A percentile compares a stretch with the other conserved stretches of the same genome.
These are phyloP conservation scores for Morone chrysops DNA, from an alignment of 2,113 vertebrate genomes.

Conservation along the genomic window DNA sequence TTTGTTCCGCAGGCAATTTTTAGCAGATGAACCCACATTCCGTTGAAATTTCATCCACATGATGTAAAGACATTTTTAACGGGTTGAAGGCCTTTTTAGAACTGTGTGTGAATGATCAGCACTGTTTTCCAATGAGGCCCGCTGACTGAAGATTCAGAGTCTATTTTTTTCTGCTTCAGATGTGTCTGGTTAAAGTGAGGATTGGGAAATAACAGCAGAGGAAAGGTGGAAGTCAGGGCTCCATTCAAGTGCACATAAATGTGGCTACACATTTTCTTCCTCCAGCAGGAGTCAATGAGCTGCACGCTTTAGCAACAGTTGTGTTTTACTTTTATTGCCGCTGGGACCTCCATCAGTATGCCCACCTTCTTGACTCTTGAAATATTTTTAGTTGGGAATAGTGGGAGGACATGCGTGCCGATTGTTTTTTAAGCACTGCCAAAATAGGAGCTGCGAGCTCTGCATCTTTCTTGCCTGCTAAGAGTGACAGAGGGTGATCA, in stretches of 20 bases:
- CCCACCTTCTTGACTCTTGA: constrained; percentile 32
- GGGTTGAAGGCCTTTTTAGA: background rate
- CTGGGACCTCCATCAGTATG: constrained; percentile 10
- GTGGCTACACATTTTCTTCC: background rate
- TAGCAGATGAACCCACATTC: background rate
- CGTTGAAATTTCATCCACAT: constrained; percentile 18
- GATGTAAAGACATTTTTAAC: constrained; percentile 15
- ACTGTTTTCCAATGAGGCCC: constrained; percentile 33
- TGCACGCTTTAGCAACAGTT: background rate
- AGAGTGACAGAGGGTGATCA: constrained; percentile 27
- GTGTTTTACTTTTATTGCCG: background rate
- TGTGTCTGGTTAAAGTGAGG: background rate
- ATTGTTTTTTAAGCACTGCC: constrained; percentile 25
- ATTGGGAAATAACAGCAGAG: background rate
- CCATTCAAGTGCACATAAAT: constrained; percentile 14
- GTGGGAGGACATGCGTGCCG: background rate
- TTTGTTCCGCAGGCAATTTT: background rate
- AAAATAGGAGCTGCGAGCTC: constrained; percentile 36
- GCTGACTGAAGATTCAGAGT: background rate
- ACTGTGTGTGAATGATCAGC: background rate
- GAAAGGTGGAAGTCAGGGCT: background rate
- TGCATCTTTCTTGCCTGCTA: background rate
- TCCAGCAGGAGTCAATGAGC: constrained; percentile 17
- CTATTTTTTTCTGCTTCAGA: constrained; percentile 6
- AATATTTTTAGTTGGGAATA: constrained; percentile 33